Conservation (phyloP, 92 coral and sea anemone genomes). For the Plumapathes pennacea region DNA sequence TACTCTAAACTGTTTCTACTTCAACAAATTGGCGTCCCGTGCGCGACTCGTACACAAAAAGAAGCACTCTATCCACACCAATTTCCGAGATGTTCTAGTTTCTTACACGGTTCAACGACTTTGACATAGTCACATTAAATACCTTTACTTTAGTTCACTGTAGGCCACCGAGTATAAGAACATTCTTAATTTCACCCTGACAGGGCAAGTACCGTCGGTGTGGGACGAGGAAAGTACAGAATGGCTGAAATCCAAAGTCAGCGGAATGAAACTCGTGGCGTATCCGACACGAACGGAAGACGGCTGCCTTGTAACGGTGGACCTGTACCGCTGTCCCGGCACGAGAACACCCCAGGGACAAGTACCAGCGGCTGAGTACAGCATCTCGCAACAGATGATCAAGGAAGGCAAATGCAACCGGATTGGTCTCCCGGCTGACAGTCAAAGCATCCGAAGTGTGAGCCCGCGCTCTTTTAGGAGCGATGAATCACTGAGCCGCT, state of each 20-base stretch:
- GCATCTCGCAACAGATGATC: constrained; percentile 70
- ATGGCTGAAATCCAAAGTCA: constrained; percentile 68
- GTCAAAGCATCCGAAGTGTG: constrained; percentile 15
- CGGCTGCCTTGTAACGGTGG: constrained; percentile 57
- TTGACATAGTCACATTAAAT: too few species aligned
- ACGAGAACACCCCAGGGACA: background rate
- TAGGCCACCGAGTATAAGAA: too few species aligned
- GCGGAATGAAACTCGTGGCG: constrained; percentile 70
- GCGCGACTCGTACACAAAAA: too few species aligned
- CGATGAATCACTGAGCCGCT: constrained; percentile 36
- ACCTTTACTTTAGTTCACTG: too few species aligned
- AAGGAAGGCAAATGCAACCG: constrained; percentile 58
- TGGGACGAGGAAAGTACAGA: constrained; percentile 65
- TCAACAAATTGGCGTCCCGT: too few species aligned
- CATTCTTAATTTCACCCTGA: too few species aligned
- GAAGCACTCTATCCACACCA: too few species aligned
- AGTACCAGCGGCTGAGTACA: constrained; percentile 59
- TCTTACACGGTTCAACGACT: too few species aligned
- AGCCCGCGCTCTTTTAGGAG: constrained; percentile 59
- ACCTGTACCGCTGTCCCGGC: constrained; percentile 14
- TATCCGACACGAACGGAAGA: constrained; percentile 55
- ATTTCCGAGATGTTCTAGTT: too few species aligned
- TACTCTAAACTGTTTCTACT: too few species aligned
- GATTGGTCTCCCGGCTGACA: constrained; percentile 15
- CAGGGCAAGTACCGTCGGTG: constrained; percentile 28